Evolutionary conservation across 2,888 invertebrate species (phyloP).

Genomic region (Oxytorus armatus): DNA sequence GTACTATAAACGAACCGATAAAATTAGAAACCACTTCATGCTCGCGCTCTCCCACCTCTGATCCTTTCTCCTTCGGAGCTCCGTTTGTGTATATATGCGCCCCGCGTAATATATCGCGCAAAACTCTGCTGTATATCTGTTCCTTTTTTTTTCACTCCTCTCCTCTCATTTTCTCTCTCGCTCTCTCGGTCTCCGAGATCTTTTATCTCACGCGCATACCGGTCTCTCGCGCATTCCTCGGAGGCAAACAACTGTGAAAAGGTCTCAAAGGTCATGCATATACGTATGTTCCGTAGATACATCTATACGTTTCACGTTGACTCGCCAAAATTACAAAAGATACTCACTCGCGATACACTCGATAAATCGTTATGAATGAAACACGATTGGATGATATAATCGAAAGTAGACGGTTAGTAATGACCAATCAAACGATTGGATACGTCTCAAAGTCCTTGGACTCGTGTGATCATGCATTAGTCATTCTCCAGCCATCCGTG

Average conservation of each 20-base stretch:
- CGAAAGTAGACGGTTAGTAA: neutral
- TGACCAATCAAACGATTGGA: neutral
- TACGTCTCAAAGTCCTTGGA: neutral
- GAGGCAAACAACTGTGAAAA: constrained; percentile 35
- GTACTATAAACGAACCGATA: constrained; percentile 58
- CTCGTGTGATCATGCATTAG: neutral
- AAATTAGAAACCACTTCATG: constrained; percentile 78
- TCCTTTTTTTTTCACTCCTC: constrained; percentile 5
- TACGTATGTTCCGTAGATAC: neutral
- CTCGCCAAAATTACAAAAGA: constrained; percentile 18
- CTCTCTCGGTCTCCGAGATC: constrained; percentile 26
- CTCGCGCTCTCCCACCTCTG: constrained; percentile 70
- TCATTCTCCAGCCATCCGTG: neutral
- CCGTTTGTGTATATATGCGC: constrained; percentile 18
- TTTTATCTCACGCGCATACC: constrained; percentile 37
- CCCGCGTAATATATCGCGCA: constrained; percentile 11
- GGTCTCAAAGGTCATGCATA: constrained; percentile 43
- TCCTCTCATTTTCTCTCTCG: constrained; percentile 3
- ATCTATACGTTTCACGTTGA: neutral
- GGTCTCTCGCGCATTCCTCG: constrained; percentile 41
- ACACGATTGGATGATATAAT: constrained; percentile 13
- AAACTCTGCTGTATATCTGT: constrained; percentile 2
- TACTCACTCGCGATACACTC: neutral
- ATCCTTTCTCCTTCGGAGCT: constrained; percentile 68
- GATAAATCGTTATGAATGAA: constrained; percentile 6